Evolutionary conservation across 2,888 invertebrate species (phyloP).

Genomic region (Lottia scabra): DNA sequence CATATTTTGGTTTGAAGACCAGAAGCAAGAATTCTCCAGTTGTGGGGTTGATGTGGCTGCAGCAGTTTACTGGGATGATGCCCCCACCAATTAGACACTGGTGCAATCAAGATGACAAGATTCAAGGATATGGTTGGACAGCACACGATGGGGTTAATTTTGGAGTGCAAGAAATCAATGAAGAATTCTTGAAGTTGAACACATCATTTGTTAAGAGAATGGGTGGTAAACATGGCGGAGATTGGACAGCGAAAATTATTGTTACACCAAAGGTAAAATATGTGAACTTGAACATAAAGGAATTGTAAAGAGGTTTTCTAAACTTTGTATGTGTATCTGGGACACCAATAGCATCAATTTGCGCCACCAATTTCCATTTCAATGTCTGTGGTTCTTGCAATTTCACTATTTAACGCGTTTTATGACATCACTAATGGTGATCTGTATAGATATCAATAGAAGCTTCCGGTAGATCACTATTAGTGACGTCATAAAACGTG

Average conservation of each 20-base stretch:
- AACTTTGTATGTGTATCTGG: no score
- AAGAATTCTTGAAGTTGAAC: conserved; percentile 80
- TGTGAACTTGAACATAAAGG: no score
- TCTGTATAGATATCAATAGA: no score
- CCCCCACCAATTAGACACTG: conserved; percentile 79
- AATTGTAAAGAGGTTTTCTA: no score
- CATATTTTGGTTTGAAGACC: conserved; percentile 78
- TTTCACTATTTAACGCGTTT: no score
- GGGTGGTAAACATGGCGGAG: conserved; percentile 86
- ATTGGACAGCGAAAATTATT: conserved; percentile 89
- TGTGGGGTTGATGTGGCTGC: conserved; percentile 97
- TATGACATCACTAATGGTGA: no score
- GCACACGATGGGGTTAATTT: conserved; percentile 93
- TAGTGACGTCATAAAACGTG: no score
- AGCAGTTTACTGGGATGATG: conserved; percentile 74
- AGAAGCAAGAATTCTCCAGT: conserved; percentile 89
- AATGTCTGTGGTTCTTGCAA: no score
- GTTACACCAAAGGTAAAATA: conserved; percentile 73
- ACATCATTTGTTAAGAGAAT: conserved; percentile 91
- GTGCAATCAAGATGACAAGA: conserved; percentile 77
- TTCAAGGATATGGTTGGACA: conserved; percentile 84
- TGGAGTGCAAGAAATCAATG: conserved; percentile 90
- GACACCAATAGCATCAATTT: no score
- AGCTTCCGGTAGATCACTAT: no score
- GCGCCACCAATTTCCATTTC: no score